Base-by-base conservation (phyloP, 2,888 invertebrate species). In the Chrysodeixis includens region DNA sequence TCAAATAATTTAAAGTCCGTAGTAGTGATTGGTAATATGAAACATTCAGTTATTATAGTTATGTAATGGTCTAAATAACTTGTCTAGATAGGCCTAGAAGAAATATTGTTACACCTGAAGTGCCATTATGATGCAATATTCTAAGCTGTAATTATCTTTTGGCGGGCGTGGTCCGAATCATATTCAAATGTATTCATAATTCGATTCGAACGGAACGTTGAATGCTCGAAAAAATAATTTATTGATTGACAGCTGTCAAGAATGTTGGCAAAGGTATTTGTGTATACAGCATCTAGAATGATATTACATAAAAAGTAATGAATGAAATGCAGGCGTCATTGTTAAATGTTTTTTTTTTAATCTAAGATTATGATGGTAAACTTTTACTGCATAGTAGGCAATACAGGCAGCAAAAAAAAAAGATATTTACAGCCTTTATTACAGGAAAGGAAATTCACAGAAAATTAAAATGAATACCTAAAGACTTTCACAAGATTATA, bases 141-240 rank as follows among this genome's bases (percentile, higher is more conserved):
- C 14, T 79, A 84, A 74, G 81, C 79, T 70, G 62, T 65, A 68
- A 59, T 73, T 70, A 70, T 62, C 46, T 18, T 56, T 30, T 18
- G 16, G 18, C 10, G 53, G 62, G 73, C 60, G 77, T 62, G 63
- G 66, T 64, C 16, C n/a, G 30, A 67, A 60, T 66, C 55, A 62
- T 70, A 70, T 74, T 67, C 46, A 63, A 73, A 76, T 62, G 30
- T 69, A 76, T 72, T 64, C 40, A 66, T 51, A 51, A 46, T 51
- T 46, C 18, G 57, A 46, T 51, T 46, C 18, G 57, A 58, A 58
- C 26, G 51, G 30, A 61, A 62, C 40, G 22, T 35, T 16, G 30
- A 35, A 46, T 55, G 18, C 3, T 14, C n/a, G 40, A 10, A 65
- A 51, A 64, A 66, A 65, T 69, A 58, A 58, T 18, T 10, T 22